Evolutionary conservation across 2,888 invertebrate genomes (phyloP), one percentile per base, ranked within the genome.

Genomic region (Teinopalpus imperialis): DNA sequence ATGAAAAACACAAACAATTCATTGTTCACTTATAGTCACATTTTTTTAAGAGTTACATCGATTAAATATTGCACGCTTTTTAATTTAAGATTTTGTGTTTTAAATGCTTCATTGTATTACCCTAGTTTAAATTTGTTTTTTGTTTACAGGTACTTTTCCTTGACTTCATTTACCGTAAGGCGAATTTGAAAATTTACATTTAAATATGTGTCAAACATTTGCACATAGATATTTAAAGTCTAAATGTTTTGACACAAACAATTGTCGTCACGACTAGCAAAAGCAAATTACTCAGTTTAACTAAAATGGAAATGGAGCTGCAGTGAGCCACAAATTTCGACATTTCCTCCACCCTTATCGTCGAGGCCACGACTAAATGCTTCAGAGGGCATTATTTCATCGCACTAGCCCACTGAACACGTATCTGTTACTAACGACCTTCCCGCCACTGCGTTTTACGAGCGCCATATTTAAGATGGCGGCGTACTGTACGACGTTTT

Each of bases 391-490:
- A 46, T 46, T 41, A 41, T 46, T 46, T 46, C 46, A 46, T 41
- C 16, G 40, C 44, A 45, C 39, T 45, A 27, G 45, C 20, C 32
- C 37, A 45, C 20, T 8, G 51, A 45, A 43, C 37, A 43, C 43
- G 21, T 37, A 42, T 51, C 51, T 51, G 51, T 34, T 14, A 45
- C 37, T 48, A 51, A 48, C 48, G 51, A 42, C 42, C 27, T 39
- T 31, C 44, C 39, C 44, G 39, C 44, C 39, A 32, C 56, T 59
- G 59, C 53, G 52, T 54, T 56, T 57, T 49, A 53, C 40, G 51
- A 43, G 29, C 51, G 41, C 51, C 51, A 54, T 50, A 54, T 57
- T 52, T 49, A 53, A 53, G 54, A 56, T 52, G 51, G 52, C 37
- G 26, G 44, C 37, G 20, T 24, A 7, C 31, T 32, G 13, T 21